These are phyloP conservation scores for Dendronephthya gigantea DNA, from an alignment of 64 coral and sea anemone genomes.

Conservation along the genomic window DNA sequence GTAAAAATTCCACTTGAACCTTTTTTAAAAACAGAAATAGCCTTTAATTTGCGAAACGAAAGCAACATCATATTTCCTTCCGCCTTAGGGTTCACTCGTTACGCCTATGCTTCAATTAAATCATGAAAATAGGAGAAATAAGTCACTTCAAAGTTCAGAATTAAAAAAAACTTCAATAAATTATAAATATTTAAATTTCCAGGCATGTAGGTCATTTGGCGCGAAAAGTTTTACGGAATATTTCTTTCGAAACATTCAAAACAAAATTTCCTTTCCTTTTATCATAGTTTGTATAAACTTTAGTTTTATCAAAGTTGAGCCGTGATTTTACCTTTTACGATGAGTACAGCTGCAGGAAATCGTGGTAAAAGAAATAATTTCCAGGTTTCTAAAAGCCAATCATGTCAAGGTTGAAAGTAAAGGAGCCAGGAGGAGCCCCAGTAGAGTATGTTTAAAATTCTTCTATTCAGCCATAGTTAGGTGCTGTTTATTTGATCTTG, in stretches of 20 bases:
- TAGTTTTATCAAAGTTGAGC: neutral
- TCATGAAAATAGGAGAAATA: no score
- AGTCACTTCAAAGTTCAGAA: neutral
- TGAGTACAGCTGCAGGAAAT: slow-evolving; percentile 43
- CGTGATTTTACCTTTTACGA: slow-evolving; percentile 1
- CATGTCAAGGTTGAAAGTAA: slow-evolving; percentile 80
- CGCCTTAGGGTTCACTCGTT: no score
- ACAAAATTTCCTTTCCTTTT: neutral
- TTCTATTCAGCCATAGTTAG: no score
- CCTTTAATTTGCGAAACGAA: no score
- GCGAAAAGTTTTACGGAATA: neutral
- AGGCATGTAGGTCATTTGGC: neutral
- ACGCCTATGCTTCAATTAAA: no score
- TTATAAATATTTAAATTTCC: neutral
- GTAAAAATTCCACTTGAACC: no score
- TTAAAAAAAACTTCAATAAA: neutral
- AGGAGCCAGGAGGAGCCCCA: slow-evolving; percentile 54
- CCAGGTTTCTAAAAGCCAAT: slow-evolving; percentile 77
- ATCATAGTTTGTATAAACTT: no score
- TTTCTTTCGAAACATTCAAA: neutral
- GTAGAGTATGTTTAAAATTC: slow-evolving; percentile 78
- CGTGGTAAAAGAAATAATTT: slow-evolving; percentile 43
- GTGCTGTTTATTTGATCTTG: no score
- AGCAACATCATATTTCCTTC: no score
- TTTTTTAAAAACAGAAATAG: no score